These are phyloP conservation scores for Pseudocheirus occidentalis DNA, from an alignment of 2,797 vertebrate species.

Conservation along the genomic window DNA sequence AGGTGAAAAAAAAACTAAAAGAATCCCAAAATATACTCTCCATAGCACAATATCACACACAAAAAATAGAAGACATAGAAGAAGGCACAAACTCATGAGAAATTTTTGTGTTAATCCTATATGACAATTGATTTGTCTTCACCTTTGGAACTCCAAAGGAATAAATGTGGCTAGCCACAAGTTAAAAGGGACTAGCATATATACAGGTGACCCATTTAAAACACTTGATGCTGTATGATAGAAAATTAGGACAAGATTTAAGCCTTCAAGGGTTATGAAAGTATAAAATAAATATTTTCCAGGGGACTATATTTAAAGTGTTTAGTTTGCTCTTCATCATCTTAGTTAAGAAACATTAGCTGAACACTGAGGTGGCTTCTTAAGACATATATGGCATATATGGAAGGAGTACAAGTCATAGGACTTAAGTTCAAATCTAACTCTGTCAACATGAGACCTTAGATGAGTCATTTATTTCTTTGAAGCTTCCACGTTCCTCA, in stretches of 20 bases:
- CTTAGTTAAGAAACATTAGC: constrained; percentile 26
- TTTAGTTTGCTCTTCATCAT: not conserved
- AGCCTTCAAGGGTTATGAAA: constrained; percentile 23
- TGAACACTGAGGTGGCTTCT: not conserved
- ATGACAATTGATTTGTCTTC: constrained; percentile 19
- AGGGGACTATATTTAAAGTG: not conserved
- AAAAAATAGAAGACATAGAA: constrained; percentile 15
- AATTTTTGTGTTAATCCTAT: constrained; percentile 21
- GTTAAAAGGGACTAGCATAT: not conserved
- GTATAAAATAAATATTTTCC: not conserved
- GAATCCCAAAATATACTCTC: constrained; percentile 28
- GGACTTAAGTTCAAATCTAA: not conserved
- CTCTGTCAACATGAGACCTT: not conserved
- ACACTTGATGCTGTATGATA: not conserved
- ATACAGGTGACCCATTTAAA: not conserved
- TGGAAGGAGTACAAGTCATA: not conserved
- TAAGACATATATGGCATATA: not conserved
- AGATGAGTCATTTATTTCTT: not conserved
- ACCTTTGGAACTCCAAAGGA: constrained; percentile 32
- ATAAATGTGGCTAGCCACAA: constrained; percentile 21
- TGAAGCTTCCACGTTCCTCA: not conserved
- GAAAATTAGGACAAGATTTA: not conserved
- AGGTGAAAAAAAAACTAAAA: constrained; percentile 9
- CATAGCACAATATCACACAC: not conserved
- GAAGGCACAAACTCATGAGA: constrained; percentile 7